Evolutionary conservation across 2,888 invertebrate species (phyloP).

Genomic region (Tanytarsus gracilentus): DNA sequence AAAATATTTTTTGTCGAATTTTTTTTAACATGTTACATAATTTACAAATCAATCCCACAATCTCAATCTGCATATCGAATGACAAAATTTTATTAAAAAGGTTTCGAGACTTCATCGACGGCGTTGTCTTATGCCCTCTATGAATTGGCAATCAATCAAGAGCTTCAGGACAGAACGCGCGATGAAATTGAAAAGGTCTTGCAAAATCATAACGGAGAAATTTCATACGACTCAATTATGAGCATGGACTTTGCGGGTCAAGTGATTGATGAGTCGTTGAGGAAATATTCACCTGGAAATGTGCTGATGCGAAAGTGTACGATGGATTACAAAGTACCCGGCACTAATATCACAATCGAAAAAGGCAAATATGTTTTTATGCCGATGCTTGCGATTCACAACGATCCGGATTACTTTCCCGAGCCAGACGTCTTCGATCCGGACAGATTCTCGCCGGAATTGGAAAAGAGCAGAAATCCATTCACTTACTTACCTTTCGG

Average conservation of each 20-base stretch:
- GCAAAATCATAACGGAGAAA: slow-evolving; percentile 6
- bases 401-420: slow-evolving; percentile 50
- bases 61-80: neutral
- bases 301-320: slow-evolving; percentile 46
- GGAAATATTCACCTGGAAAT: slow-evolving; percentile 49
- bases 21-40: neutral
- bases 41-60: too few species aligned
- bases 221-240: slow-evolving; percentile 19
- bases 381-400: slow-evolving; percentile 50
- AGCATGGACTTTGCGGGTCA: slow-evolving; percentile 15
- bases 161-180: slow-evolving; percentile 23
- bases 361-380: slow-evolving; percentile 47
- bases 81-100: slow-evolving; percentile 48
- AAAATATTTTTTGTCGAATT: neutral
- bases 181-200: slow-evolving; percentile 26
- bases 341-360: slow-evolving; percentile 46
- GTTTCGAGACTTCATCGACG: slow-evolving; percentile 53
- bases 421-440: slow-evolving; percentile 45
- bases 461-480: slow-evolving; percentile 23
- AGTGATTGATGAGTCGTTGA: slow-evolving; percentile 24
- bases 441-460: slow-evolving; percentile 24
- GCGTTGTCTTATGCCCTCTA: slow-evolving; percentile 40
- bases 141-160: slow-evolving; percentile 26
- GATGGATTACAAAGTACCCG: slow-evolving; percentile 46
- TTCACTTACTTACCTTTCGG: slow-evolving; percentile 24